Evolutionary conservation across 2,888 invertebrate genomes (phyloP).

Genomic region (Troides oblongomaculatus): DNA sequence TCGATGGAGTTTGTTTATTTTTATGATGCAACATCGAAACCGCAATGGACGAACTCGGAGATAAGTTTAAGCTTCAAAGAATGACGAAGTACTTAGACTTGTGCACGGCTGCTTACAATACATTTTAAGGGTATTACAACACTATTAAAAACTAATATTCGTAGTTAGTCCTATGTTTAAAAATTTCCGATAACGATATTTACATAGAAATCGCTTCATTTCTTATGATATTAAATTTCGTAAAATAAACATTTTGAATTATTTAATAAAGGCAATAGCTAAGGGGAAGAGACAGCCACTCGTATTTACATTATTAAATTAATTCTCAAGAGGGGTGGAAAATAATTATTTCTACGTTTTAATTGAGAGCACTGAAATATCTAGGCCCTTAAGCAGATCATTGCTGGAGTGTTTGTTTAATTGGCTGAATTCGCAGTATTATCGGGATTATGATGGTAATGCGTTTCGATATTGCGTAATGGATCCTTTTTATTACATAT

Average conservation of each 20-base stretch:
- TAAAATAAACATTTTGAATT: constrained; percentile 42
- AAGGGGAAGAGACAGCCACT: constrained; percentile 53
- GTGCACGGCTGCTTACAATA: background rate
- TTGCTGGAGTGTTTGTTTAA: constrained; percentile 45
- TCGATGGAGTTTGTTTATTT: constrained; percentile 30
- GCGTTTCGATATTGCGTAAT: too few species aligned
- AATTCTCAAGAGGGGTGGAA: constrained; percentile 73
- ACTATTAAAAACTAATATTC: too few species aligned
- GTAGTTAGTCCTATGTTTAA: background rate
- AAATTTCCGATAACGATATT: background rate
- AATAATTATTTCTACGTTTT: constrained; percentile 75
- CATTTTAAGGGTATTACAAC: too few species aligned
- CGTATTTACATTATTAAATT: constrained; percentile 72
- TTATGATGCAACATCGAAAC: constrained; percentile 25
- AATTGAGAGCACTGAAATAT: constrained; percentile 75
- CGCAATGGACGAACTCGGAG: constrained; percentile 16
- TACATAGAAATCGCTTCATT: constrained; percentile 9
- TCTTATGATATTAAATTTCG: constrained; percentile 26
- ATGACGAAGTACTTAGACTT: background rate
- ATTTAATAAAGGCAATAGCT: constrained; percentile 45
- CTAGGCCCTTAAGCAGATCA: constrained; percentile 63
- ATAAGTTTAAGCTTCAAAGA: constrained; percentile 21
- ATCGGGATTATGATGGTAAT: constrained; percentile 27
- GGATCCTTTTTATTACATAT: too few species aligned
- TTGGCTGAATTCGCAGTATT: constrained; percentile 31